Conservation (phyloP, 1,140 invertebrate genomes). For the Lethrus apterus region DNA sequence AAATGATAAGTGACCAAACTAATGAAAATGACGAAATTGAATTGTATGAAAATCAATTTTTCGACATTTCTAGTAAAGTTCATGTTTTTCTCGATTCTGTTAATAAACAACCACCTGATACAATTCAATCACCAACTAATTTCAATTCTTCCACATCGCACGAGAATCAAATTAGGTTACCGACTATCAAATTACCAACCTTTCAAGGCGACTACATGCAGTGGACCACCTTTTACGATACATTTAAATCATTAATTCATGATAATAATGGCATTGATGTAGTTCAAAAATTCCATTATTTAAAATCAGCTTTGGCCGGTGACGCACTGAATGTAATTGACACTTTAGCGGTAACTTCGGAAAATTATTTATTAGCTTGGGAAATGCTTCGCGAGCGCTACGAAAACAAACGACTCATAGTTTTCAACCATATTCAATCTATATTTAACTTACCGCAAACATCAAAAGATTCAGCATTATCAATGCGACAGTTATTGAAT, state of each 20-base stretch:
- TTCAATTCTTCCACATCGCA: no score
- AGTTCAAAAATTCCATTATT: conserved; percentile 35
- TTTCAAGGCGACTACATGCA: conserved; percentile 32
- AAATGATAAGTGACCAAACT: no score
- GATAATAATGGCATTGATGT: conserved; percentile 24
- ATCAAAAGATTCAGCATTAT: neutral
- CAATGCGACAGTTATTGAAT: neutral
- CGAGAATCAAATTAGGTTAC: neutral
- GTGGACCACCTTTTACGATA: conserved; percentile 36
- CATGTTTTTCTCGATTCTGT: no score
- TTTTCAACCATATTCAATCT: conserved; percentile 26
- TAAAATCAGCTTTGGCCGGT: conserved; percentile 25
- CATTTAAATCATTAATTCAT: conserved; percentile 32
- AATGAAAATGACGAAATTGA: no score
- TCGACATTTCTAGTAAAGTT: no score
- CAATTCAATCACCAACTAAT: no score
- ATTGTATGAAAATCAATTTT: no score
- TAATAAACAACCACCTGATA: no score
- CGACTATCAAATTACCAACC: conserved; percentile 29
- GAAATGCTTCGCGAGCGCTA: conserved; percentile 21
- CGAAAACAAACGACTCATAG: conserved; percentile 24
- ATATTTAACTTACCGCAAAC: conserved; percentile 7
- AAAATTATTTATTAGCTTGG: conserved; percentile 31
- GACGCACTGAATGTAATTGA: conserved; percentile 22
- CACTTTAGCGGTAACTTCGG: conserved; percentile 23